Evolutionary conservation across 2,888 invertebrate species (phyloP).

Genomic region (Drosophila falleni): DNA sequence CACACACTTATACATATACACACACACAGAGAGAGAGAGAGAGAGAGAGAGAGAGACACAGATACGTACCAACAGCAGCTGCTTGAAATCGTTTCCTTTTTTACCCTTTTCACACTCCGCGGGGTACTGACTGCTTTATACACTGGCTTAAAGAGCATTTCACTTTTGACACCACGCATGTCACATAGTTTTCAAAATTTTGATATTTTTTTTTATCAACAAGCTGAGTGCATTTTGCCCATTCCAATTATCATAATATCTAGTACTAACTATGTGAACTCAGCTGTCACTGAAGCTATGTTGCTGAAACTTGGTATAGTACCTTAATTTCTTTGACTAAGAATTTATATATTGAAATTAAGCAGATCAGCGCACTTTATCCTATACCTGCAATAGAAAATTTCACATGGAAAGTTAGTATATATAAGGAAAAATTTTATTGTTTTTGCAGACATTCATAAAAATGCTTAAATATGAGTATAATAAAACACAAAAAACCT

Average conservation of each 20-base stretch:
- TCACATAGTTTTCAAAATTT: background rate
- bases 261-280: background rate
- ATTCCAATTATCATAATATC: background rate
- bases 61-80: constrained; percentile 29
- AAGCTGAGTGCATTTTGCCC: background rate
- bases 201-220: background rate
- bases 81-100: constrained; percentile 35
- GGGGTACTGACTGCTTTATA: background rate
- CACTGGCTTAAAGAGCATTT: constrained; percentile 14
- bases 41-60: constrained; percentile 10
- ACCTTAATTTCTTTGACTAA: background rate
- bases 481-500: too few relatives aligned
- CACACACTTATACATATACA: constrained; percentile 7
- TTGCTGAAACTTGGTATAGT: background rate
- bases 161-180: constrained; percentile 8
- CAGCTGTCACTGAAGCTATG: background rate
- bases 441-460: background rate
- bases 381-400: too few relatives aligned
- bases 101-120: background rate
- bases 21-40: too few relatives aligned
- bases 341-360: background rate
- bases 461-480: too few relatives aligned
- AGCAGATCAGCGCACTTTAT: background rate
- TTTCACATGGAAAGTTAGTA: too few relatives aligned
- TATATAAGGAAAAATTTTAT: too few relatives aligned